phyloP scores from a whole-genome alignment of 2,888 invertebrate genomes.

The Cephus pygmeus region DNA sequence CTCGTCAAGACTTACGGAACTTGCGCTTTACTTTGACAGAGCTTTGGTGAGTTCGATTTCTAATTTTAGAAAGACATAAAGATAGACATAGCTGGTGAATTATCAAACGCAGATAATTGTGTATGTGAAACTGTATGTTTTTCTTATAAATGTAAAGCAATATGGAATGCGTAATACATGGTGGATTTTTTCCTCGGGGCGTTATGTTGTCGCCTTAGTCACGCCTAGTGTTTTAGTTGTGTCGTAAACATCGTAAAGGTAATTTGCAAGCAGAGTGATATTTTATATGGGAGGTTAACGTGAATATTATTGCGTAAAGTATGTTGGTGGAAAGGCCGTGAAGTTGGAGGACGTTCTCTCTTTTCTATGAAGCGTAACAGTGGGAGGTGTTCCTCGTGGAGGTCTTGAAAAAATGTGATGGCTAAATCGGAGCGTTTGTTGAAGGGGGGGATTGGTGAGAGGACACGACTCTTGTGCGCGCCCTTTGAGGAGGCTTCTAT shows the following conservation, averaged over 20 bases:
- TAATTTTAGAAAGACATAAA: constrained; percentile 35
- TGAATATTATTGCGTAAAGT: background rate
- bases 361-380: background rate
- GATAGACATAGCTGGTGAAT: background rate
- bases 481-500: background rate
- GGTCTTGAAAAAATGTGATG: background rate
- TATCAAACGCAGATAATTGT: background rate
- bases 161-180: background rate
- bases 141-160: background rate
- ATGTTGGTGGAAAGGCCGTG: background rate
- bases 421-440: background rate
- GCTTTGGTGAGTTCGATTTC: constrained; percentile 33
- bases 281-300: background rate
- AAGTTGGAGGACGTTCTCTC: background rate
- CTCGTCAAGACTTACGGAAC: background rate
- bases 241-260: background rate
- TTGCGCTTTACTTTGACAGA: constrained; percentile 21
- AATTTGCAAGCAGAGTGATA: background rate
- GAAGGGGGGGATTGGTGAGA: background rate
- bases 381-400: background rate
- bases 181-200: background rate
- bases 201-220: background rate
- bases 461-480: background rate
- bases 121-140: background rate
- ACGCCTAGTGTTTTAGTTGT: background rate